These are phyloP conservation scores for Synergus itoensis DNA, from an alignment of 2,888 invertebrate genomes.

Conservation along the genomic window DNA sequence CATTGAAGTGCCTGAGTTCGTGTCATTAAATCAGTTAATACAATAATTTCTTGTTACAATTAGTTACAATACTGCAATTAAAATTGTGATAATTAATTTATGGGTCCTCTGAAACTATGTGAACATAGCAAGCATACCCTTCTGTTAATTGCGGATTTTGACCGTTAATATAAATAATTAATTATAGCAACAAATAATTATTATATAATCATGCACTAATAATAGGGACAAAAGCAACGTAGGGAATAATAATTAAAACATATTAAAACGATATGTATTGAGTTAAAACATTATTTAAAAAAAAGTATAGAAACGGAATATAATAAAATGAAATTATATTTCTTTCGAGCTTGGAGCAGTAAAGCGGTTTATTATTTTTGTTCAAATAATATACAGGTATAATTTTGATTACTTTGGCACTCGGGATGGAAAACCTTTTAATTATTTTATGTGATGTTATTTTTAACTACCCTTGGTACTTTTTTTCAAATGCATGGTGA, in stretches of 20 bases:
- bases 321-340: neutral
- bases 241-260: neutral
- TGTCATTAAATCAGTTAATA: neutral
- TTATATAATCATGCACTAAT: neutral
- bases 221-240: neutral
- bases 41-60: neutral
- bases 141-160: slow-evolving; percentile 1
- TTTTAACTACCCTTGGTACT: neutral
- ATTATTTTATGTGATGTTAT: neutral
- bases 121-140: slow-evolving; percentile 7
- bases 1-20: neutral
- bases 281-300: neutral
- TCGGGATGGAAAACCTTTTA: neutral
- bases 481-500: neutral
- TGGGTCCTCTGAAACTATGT: slow-evolving; percentile 2
- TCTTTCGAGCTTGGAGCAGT: neutral
- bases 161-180: slow-evolving; percentile 1
- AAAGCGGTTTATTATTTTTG: neutral
- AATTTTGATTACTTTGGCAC: neutral
- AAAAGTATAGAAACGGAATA: neutral
- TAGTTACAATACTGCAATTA: neutral
- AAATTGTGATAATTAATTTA: slow-evolving; percentile 6
- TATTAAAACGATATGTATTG: neutral
- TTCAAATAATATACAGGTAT: neutral
- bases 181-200: neutral